phyloP scores from a whole-genome alignment of 2,888 invertebrate genomes.

The Hyppa rectilinea region DNA sequence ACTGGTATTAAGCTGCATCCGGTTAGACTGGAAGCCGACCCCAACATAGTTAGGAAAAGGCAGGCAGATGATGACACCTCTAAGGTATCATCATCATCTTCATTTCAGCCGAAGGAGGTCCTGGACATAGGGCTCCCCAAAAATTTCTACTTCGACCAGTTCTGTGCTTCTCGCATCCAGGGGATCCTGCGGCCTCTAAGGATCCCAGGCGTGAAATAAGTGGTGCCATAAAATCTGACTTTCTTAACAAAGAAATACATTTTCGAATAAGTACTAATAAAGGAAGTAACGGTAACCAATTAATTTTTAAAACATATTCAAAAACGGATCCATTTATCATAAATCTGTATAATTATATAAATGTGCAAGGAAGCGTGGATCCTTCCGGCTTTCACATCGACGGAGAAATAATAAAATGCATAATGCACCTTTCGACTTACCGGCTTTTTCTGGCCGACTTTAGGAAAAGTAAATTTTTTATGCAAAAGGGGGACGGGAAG shows the following conservation, averaged over 20 bases:
- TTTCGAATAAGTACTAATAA: slow-evolving; percentile 15
- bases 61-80: too few species aligned
- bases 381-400: slow-evolving; percentile 20
- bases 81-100: too few species aligned
- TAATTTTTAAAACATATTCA: neutral
- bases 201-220: neutral
- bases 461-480: too few species aligned
- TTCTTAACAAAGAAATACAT: neutral
- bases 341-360: slow-evolving; percentile 11
- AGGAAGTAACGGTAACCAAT: slow-evolving; percentile 11
- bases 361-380: slow-evolving; percentile 36
- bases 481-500: too few species aligned
- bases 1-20: too few species aligned
- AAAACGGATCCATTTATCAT: slow-evolving; percentile 28
- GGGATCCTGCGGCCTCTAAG: neutral
- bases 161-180: neutral
- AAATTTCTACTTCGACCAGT: too few species aligned
- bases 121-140: too few species aligned
- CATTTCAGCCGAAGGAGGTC: too few species aligned
- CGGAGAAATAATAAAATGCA: neutral
- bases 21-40: too few species aligned
- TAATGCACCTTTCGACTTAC: too few species aligned
- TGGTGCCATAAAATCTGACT: neutral
- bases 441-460: too few species aligned
- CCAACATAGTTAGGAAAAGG: too few species aligned